phyloP scores from a whole-genome alignment of 1,140 invertebrate species.

The Caerostris extrusa region DNA sequence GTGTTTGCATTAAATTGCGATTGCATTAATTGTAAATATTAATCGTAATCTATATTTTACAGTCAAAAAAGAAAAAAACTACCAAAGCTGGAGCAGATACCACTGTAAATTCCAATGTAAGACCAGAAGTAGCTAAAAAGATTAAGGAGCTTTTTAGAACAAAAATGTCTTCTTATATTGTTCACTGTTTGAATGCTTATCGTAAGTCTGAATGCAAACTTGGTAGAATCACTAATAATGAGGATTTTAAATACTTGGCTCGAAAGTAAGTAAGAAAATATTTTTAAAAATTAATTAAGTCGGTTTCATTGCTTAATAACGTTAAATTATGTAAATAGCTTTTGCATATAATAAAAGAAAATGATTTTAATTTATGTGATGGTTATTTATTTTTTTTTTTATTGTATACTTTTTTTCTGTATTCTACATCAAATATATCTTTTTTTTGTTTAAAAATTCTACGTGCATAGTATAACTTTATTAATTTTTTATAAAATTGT shows the following conservation, averaged over 20 bases:
- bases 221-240: constrained; percentile 92
- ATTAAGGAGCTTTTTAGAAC: constrained; percentile 94
- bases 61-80: constrained; percentile 69
- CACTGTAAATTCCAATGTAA: constrained; percentile 46
- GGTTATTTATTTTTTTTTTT: too few relatives aligned
- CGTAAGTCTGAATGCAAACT: constrained; percentile 90
- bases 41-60: not conserved
- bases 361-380: too few relatives aligned
- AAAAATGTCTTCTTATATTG: constrained; percentile 95
- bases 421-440: too few relatives aligned
- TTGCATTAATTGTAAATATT: too few relatives aligned
- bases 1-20: too few relatives aligned
- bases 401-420: too few relatives aligned
- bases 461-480: too few relatives aligned
- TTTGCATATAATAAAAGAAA: too few relatives aligned
- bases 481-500: too few relatives aligned
- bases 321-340: too few relatives aligned
- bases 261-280: constrained; percentile 89
- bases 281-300: not conserved
- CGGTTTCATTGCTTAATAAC: too few relatives aligned
- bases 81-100: constrained; percentile 75
- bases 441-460: too few relatives aligned
- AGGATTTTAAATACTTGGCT: constrained; percentile 97
- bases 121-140: constrained; percentile 80
- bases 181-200: constrained; percentile 94